Evolutionary conservation across 2,888 invertebrate species (phyloP), one percentile per base, ranked within the genome.

Genomic region (Cancer borealis): DNA sequence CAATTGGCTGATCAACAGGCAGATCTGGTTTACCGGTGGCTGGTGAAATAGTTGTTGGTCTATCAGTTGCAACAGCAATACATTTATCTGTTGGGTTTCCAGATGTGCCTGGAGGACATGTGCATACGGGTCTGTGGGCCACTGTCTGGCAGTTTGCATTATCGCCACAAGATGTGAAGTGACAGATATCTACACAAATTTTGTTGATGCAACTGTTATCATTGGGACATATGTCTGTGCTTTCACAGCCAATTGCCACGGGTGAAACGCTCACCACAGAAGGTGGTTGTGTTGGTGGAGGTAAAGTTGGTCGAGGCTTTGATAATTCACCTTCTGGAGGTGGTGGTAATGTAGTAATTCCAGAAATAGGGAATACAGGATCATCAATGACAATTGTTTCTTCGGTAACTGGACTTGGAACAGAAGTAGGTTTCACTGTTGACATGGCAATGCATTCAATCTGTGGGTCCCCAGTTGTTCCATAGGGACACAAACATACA

Each of bases 61-160:
- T 60, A 2, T 92, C 92, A 21, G 87, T 26, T 1, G 73, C 88
- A 46, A 95, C 4, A 26, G 95, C 95, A 14, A 97, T 96, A 96
- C 99, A 99, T 96, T 98, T 97, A 45, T 97, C 96, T 96, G 96
- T 95, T 14, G 96, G 96, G 93, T 96, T 96, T 26, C 96, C 96
- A 10, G 96, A 96, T 93, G 94, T 96, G 92, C 92, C 93, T 26
- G 95, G 95, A 6, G 98, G 97, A 96, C 98, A 98, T 94, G 97
- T 97, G 96, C 98, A 98, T 96, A 98, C 97, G 8, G 98, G 98
- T 96, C 97, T 97, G 96, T 98, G 98, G 96, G 98, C 98, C 73
- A 98, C 97, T 30, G 98, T 98, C 96, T 97, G 97, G 96, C 98
- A 98, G 95, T 97, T 97, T 3, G 98, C 97, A 96, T 98, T 98